phyloP scores from a whole-genome alignment of 2,888 invertebrate genomes.

The Parthenolecanium corni region DNA sequence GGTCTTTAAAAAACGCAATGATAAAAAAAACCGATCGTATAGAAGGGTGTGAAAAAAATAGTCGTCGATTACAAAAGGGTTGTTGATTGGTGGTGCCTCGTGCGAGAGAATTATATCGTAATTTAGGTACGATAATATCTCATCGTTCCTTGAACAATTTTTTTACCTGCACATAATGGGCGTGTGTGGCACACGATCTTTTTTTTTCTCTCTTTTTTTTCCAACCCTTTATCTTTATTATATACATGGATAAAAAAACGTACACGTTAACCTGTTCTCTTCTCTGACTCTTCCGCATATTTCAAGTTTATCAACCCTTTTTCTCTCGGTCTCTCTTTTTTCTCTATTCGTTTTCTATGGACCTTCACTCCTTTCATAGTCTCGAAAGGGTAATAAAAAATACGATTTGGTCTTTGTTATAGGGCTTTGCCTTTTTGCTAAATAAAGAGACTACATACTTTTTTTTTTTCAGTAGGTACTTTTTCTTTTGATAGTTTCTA shows the following conservation, averaged over 20 bases:
- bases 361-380: slow-evolving; percentile 15
- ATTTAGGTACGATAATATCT: slow-evolving; percentile 25
- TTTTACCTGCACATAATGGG: slow-evolving; percentile 17
- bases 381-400: neutral
- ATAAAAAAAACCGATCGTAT: no score
- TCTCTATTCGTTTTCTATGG: neutral
- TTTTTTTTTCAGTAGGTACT: neutral
- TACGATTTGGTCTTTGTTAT: neutral
- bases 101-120: slow-evolving; percentile 10
- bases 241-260: slow-evolving; percentile 15
- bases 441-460: no score
- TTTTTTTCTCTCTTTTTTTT: slow-evolving; percentile 9
- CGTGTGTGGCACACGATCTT: slow-evolving; percentile 22
- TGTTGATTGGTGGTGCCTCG: slow-evolving; percentile 18
- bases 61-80: slow-evolving; percentile 25
- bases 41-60: slow-evolving; percentile 2
- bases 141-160: slow-evolving; percentile 4
- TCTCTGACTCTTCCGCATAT: slow-evolving; percentile 23
- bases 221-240: slow-evolving; percentile 7
- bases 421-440: neutral
- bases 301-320: slow-evolving; percentile 1
- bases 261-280: slow-evolving; percentile 8
- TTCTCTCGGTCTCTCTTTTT: neutral
- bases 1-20: no score
- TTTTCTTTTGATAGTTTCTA: neutral